phyloP scores from a whole-genome alignment of 1,140 invertebrate genomes.

The Spodoptera litura region DNA sequence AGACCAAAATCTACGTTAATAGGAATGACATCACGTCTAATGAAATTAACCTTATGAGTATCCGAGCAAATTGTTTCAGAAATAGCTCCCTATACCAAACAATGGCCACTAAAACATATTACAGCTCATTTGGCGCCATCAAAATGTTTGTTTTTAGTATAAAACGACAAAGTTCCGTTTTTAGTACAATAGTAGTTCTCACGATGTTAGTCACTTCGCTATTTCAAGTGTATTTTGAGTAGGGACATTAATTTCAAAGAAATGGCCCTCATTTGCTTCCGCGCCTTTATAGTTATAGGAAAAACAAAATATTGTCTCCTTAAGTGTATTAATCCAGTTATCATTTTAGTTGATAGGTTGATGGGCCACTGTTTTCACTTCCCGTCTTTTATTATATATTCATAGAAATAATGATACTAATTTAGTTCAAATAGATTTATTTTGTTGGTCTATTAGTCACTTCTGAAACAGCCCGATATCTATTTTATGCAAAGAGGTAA shows the following conservation, averaged over 20 bases:
- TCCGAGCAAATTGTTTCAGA: conserved; percentile 12
- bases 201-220: conserved; percentile 44
- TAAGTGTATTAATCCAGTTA: conserved; percentile 6
- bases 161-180: conserved; percentile 53
- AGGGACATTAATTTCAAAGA: conserved; percentile 32
- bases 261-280: conserved; percentile 22
- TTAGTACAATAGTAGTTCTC: conserved; percentile 56
- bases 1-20: neutral
- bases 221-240: conserved; percentile 48
- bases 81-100: neutral
- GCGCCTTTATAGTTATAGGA: conserved; percentile 6
- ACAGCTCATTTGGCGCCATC: conserved; percentile 47
- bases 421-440: too few species aligned
- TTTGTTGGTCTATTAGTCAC: too few species aligned
- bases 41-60: neutral
- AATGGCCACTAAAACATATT: conserved; percentile 31
- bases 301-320: conserved; percentile 4
- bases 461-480: too few species aligned
- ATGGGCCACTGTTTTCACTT: conserved; percentile 1
- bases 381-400: neutral
- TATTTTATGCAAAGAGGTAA: too few species aligned
- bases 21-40: neutral
- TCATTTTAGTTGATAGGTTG: conserved; percentile 6
- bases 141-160: conserved; percentile 54
- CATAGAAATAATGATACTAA: too few species aligned